Evolutionary conservation across 2,797 vertebrate genomes (phyloP), one percentile per base, ranked within the genome.

Genomic region (Pyrocephalus nanus): DNA sequence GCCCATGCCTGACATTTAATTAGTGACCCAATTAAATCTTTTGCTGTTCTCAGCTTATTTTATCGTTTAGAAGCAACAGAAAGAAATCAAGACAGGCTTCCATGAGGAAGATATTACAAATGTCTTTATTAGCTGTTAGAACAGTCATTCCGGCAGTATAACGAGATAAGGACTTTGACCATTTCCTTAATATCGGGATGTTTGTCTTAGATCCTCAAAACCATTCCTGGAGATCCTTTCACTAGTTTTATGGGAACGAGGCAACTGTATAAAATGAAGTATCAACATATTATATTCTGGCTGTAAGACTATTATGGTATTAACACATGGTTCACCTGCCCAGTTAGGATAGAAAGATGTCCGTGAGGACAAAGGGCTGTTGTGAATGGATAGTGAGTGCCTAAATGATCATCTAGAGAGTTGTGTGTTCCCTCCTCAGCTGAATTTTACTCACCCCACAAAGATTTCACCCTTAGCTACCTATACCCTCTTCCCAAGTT

Each of bases 1-100:
- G 96, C 93, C 97, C 89, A 95, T 93, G 95, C 97, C 93, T 98
- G 98, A 98, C 98, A 98, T 98, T 99, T 98, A 98, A 99, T 99
- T 98, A 99, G 98, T 97, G 97, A 98, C 95, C 97, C 97, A 99
- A 98, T 98, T 98, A 98, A 97, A 97, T 94, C 83, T 97, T 98
- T 94, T 96, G 95, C 97, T 97, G 97, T 95, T 98, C 97, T 98
- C 97, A 97, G 97, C 93, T 97, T 96, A 96, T 97, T 96, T 96
- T 92, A 88, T 77, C 70, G 94, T 90, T 97, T 96, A 97, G 95
- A 75, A 95, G 85, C 76, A 96, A 97, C 93, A 95, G 81, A 96
- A 71, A 78, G 53, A 84, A 94, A 89, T 95, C 86, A 95, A 96
- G 97, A 92, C 76, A 92, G 95, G 74, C 85, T 97, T 90, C 66